Percentiles rank a stretch among this genome's conserved stretches.
Evolutionary conservation across 2,113 vertebrate species (phyloP).

Genomic region (Trogon surrucura): DNA sequence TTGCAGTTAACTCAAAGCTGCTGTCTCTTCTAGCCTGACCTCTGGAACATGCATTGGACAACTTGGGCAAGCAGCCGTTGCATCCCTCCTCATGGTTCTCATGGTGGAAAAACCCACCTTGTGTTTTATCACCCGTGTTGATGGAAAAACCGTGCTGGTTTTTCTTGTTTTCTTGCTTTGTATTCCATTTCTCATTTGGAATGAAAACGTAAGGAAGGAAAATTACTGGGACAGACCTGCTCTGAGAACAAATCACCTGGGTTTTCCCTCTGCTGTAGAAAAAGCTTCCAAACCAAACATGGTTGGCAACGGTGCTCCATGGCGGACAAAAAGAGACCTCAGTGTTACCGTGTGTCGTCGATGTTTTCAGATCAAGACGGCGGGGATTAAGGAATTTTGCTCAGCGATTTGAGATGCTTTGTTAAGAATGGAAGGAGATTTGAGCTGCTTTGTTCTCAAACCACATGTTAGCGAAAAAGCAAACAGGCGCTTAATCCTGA

Average conservation of each 20-base stretch:
- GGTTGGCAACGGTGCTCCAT: not conserved
- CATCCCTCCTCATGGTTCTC: not conserved
- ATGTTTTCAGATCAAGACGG: slow-evolving; percentile 82
- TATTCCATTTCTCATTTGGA: not conserved
- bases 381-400: slow-evolving; percentile 85
- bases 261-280: slow-evolving; percentile 42
- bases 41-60: not conserved
- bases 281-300: not conserved
- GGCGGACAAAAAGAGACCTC: slow-evolving; percentile 59
- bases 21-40: not conserved
- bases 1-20: not conserved
- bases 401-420: slow-evolving; percentile 86
- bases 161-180: not conserved
- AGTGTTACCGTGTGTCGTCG: slow-evolving; percentile 49
- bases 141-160: not conserved
- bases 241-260: slow-evolving; percentile 30
- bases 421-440: slow-evolving; percentile 80
- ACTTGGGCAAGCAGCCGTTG: not conserved
- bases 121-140: not conserved
- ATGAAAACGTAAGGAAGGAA: slow-evolving; percentile 19
- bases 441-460: slow-evolving; percentile 86
- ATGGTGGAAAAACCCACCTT: not conserved
- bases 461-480: slow-evolving; percentile 84
- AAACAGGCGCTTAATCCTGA: slow-evolving; percentile 92
- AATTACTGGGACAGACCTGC: not conserved